These are phyloP conservation scores for Hydriomena furcata DNA, from an alignment of 2,888 invertebrate species.

Conservation along the genomic window DNA sequence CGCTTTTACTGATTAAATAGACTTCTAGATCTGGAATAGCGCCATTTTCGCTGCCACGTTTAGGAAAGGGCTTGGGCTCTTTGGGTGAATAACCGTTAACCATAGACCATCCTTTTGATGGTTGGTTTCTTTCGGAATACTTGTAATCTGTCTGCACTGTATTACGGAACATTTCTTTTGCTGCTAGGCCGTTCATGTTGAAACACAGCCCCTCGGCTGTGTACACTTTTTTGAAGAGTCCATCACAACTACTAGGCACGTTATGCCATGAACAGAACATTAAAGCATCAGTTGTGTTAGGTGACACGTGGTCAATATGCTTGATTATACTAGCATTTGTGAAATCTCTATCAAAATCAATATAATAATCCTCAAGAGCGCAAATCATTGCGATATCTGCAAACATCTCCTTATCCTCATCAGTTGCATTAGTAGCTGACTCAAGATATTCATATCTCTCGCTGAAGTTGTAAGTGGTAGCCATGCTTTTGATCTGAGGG, in stretches of 20 bases:
- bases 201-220: too few species aligned
- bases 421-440: background rate
- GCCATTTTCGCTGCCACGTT: conserved; percentile 47
- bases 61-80: conserved; percentile 39
- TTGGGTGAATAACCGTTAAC: conserved; percentile 39
- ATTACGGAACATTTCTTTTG: too few species aligned
- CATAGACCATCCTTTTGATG: conserved; percentile 40
- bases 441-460: conserved; percentile 5
- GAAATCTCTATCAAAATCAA: conserved; percentile 1
- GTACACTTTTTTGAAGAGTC: conserved; percentile 8
- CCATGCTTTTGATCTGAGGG: too few species aligned
- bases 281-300: background rate
- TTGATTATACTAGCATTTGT: conserved; percentile 1
- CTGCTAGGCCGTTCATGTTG: too few species aligned
- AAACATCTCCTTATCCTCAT: background rate
- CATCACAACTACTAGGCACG: background rate
- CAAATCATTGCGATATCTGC: conserved; percentile 6
- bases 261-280: background rate
- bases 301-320: background rate
- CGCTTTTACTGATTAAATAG: conserved; percentile 24
- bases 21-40: conserved; percentile 43
- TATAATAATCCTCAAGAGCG: background rate
- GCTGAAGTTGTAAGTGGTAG: conserved; percentile 41
- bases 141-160: conserved; percentile 37
- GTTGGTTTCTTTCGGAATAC: conserved; percentile 33